phyloP scores from a whole-genome alignment of 2,797 vertebrate genomes.

The Bradypodion pumilum region DNA sequence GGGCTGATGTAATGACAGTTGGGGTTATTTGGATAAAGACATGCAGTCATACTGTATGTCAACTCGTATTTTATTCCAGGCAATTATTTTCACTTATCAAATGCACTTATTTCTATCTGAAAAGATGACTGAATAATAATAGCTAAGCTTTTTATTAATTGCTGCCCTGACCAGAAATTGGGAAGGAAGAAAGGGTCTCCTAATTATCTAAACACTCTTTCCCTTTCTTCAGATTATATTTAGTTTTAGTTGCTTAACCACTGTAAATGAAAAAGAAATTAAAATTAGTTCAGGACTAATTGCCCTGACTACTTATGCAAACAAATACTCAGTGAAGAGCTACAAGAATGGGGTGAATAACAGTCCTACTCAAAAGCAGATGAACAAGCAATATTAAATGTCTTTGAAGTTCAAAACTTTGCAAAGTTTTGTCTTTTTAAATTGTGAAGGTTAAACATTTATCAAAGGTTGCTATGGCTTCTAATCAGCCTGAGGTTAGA shows the following conservation, averaged over 20 bases:
- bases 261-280: not conserved
- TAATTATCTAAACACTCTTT: not conserved
- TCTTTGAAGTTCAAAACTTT: constrained; percentile 30
- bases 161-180: not conserved
- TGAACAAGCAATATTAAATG: constrained; percentile 11
- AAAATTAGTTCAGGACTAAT: not conserved
- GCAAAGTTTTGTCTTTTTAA: constrained; percentile 18
- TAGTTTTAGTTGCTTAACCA: not conserved
- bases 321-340: not conserved
- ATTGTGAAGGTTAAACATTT: constrained; percentile 35
- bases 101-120: not conserved
- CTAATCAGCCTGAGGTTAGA: constrained; percentile 21
- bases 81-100: not conserved
- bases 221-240: not conserved
- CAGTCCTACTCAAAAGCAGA: constrained; percentile 4
- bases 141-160: not conserved
- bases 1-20: not conserved
- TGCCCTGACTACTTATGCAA: not conserved
- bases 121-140: not conserved
- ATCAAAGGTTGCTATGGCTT: constrained; percentile 14
- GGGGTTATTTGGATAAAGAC: not conserved
- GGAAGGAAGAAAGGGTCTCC: not conserved
- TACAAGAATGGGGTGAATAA: not conserved
- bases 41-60: not conserved
- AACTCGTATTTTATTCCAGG: not conserved